Base-by-base conservation (phyloP, 2,797 vertebrate species). In the Phalanger gymnotis region DNA sequence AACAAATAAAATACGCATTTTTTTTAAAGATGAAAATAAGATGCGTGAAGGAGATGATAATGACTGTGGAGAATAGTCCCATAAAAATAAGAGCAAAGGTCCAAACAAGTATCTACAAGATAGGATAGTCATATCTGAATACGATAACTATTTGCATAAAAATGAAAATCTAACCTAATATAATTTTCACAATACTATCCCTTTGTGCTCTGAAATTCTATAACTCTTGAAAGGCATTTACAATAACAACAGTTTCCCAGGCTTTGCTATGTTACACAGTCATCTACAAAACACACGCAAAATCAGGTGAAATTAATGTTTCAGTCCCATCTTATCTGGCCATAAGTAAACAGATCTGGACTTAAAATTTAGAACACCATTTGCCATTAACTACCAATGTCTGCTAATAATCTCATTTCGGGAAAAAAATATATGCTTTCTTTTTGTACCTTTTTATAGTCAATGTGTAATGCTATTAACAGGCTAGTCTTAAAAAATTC, bases 321-420 rank as follows among this genome's bases (percentile, higher is more conserved):
- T 51, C 66, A 14, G 34, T 54, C 22, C 52, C 9, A 92, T 93
- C 73, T 53, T 55, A 66, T 30, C 11, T 66, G 13, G 1, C 47
- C n/a, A 95, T 6, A 95, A 47, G 94, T 31, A 93, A 28, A 95
- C 22, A 93, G 90, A 96, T 10, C 57, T 27, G 16, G 52, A 61
- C 95, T 95, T 55, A 90, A 30, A 51, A 94, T 51, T 94, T 34
- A 94, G 52, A 94, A 91, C 25, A 90, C 7, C 14, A 90, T 91
- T 92, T 94, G 93, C 0, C 94, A 93, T 53, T 91, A 94, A 92
- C 9, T 95, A 96, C 51, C 91, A 95, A 96, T 87, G 34, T 92
- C 53, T 14, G 91, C 47, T 93, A 91, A 95, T 22, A 40, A 73
- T 73, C 9, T 89, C 96, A 94, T 53, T 28, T 9, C 92, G 27